Evolutionary conservation across 2,888 invertebrate genomes (phyloP).

Genomic region (Heliconius charithonia): DNA sequence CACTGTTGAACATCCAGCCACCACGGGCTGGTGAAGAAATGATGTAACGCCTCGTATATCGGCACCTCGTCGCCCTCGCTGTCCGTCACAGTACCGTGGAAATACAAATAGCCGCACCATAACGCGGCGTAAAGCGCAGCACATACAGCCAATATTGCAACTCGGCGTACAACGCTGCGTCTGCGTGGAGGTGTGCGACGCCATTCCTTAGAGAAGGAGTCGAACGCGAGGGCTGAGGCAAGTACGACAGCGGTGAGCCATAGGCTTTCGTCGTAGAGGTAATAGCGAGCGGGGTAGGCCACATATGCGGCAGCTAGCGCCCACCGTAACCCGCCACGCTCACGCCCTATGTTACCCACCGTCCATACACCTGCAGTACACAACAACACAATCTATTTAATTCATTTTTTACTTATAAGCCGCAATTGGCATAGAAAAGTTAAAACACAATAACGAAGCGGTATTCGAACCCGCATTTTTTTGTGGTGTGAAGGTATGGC

Average conservation of each 20-base stretch:
- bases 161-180: constrained; percentile 71
- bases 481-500: too few relatives aligned
- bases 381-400: neutral
- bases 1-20: constrained; percentile 92
- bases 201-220: constrained; percentile 91
- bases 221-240: constrained; percentile 87
- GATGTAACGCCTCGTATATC: constrained; percentile 92
- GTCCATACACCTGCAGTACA: constrained; percentile 90
- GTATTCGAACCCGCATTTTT: too few relatives aligned
- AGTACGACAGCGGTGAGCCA: constrained; percentile 88
- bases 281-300: constrained; percentile 87
- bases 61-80: constrained; percentile 94
- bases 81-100: constrained; percentile 93
- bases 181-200: constrained; percentile 85
- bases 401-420: too few relatives aligned
- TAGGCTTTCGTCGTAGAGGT: constrained; percentile 88
- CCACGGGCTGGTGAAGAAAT: constrained; percentile 95
- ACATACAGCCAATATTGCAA: constrained; percentile 84
- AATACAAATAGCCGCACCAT: constrained; percentile 92
- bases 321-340: constrained; percentile 88
- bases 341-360: constrained; percentile 95
- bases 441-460: too few relatives aligned
- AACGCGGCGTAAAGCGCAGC: constrained; percentile 87
- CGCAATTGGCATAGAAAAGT: too few relatives aligned
- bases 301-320: constrained; percentile 87